Percentiles rank a stretch among this genome's conserved stretches.
phyloP scores from a whole-genome alignment of 1,140 invertebrate genomes.

The Calephelis nemesis region DNA sequence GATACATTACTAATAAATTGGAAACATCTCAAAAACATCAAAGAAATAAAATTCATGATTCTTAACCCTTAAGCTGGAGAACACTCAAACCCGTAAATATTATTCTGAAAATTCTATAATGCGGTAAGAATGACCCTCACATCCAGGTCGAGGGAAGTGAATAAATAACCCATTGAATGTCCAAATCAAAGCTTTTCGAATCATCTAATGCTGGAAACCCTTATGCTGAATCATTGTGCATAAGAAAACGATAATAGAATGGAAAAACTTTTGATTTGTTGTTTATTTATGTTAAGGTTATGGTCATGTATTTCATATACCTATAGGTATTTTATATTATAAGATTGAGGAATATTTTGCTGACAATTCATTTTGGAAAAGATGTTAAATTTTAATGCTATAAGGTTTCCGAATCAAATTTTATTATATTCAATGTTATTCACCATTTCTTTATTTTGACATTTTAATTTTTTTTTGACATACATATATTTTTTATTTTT shows the following conservation, averaged over 20 bases:
- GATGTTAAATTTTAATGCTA: no score
- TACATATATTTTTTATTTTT: no score
- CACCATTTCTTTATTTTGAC: no score
- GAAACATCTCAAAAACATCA: neutral
- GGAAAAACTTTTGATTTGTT: neutral
- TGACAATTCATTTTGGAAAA: no score
- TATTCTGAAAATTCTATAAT: conserved; percentile 6
- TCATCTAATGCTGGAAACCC: conserved; percentile 1
- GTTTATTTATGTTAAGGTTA: neutral
- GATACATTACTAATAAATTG: neutral
- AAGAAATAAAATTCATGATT: neutral
- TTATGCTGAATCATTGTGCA: conserved; percentile 1
- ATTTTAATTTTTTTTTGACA: no score
- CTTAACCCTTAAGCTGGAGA: neutral
- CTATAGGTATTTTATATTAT: no score
- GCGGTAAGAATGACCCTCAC: conserved; percentile 8
- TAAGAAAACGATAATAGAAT: neutral
- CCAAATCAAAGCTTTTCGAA: conserved; percentile 5
- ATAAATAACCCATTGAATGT: conserved; percentile 6
- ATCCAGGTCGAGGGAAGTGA: conserved; percentile 10
- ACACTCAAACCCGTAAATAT: neutral
- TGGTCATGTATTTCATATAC: no score
- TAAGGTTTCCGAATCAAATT: no score
- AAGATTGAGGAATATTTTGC: no score
- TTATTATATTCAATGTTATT: no score